Base-by-base conservation (phyloP, 2,888 invertebrate genomes). In the Pollenia griseotomentosa region DNA sequence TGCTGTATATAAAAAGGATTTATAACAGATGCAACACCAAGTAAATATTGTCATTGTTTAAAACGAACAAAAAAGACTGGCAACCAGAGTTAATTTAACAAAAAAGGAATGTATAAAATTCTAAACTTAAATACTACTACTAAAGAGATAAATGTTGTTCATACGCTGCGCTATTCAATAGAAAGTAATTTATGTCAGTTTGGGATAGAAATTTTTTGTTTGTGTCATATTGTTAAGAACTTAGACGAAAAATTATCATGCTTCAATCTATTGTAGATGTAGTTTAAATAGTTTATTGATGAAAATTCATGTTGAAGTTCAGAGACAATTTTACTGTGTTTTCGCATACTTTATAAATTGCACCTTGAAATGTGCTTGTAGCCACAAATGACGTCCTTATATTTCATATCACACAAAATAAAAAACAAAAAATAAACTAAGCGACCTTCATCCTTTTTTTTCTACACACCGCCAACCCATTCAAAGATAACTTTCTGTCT, bases 1-100 rank as follows among this genome's bases (percentile, higher is more conserved):
- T 55, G 16, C 40, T 80, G 33, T 65, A 65, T 73, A 46, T 55
- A 73, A 44, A 71, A 48, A 48, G 80, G 51, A 71, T 79, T 79
- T 79, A 61, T 70, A 63, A 63, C 61, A 71, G 46, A 71, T 80
- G 71, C 63, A 63, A 66, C 33, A n/a, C 42, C 16, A 53, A 44
- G 33, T 40, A 33, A 33, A 33, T 42, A 61, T n/a, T 71, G 44
- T n/a, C 51, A 66, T 71, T 71, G 61, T 71, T 66, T 33, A 65
- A 78, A 2, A 16, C 16, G 19, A 59, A 78, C 65, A 78, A 77
- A 65, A 7, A 57, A 55, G 4, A 33, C 23, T 4, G 33, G 23
- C 33, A 48, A 51, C 33, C 14, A 14, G 4, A 14, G 2, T 10
- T 57, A 12, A 23, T 57, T 3, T 23, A 33, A 14, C 14, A 59